Percentiles rank a stretch among this genome's conserved stretches.
phyloP scores from a whole-genome alignment of 2,797 vertebrate genomes.

The Chiropotes sagulatus region DNA sequence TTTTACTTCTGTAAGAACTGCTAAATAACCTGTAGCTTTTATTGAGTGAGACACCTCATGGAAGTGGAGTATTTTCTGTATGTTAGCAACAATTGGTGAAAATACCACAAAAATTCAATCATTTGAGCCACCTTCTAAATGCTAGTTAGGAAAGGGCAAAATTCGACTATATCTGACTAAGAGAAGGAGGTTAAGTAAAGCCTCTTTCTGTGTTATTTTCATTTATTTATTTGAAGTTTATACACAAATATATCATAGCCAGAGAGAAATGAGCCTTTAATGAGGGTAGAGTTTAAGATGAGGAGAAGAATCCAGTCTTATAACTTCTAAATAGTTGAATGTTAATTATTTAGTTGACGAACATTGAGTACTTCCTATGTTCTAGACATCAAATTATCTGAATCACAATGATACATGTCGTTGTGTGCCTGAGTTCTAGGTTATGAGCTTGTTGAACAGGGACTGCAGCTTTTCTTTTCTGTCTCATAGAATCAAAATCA shows the following conservation, averaged over 20 bases:
- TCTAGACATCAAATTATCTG: neutral
- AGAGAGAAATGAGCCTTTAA: neutral
- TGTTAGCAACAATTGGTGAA: neutral
- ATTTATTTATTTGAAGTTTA: neutral
- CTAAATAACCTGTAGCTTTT: neutral
- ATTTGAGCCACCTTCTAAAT: neutral
- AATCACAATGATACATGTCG: neutral
- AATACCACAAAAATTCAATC: neutral
- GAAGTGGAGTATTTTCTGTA: neutral
- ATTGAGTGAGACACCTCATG: neutral
- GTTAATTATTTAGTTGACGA: neutral
- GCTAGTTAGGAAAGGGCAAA: neutral
- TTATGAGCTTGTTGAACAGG: neutral
- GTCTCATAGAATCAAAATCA: neutral
- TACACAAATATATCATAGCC: neutral
- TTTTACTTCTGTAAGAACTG: neutral
- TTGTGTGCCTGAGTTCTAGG: neutral
- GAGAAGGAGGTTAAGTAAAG: neutral
- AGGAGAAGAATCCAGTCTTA: neutral
- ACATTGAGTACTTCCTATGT: neutral
- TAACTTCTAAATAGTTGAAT: neutral
- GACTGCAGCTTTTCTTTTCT: neutral
- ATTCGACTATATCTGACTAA: neutral
- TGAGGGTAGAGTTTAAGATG: neutral
- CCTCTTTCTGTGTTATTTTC: neutral